Base-by-base conservation (phyloP, 2,888 invertebrate genomes). In the Caenorhabditis wallacei region DNA sequence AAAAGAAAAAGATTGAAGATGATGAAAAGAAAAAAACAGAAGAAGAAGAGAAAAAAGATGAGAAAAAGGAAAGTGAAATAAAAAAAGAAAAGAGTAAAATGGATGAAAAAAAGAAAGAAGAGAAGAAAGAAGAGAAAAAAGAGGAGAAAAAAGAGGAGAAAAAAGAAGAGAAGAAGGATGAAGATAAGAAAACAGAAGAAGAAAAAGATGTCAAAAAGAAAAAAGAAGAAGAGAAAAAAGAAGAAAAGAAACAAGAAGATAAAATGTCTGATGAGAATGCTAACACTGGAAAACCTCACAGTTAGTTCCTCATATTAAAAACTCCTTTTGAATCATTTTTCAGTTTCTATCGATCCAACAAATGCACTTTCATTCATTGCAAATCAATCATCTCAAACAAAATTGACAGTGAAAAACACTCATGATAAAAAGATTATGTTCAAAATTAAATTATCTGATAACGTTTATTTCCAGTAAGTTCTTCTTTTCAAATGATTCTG, bases 381-480 rank as follows among this genome's bases (percentile, higher is more conserved):
- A 11, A 30, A 63, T 30, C 46, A 46, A 30, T 30, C 46, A 16
- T 26, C 51, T 13, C 75, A 75, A 37, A 26, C 54, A 7, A 75
- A 66, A 57, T 13, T 75, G 1, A 57, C 57, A 22, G 16, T 75
- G 13, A 75, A 64, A 30, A 75, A 56, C 20, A 66, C 30, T 56
- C 75, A 75, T 46, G 63, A 64, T 37, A 56, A 66, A 43, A 75
- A 66, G 37, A 56, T 75, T 10, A 75, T 75, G 75, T 75, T 66
- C 75, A 78, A 78, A 20, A 61, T 71, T 24, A 79, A 79, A 11
- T 18, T 70, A 7, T 70, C 72, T 13, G 72, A 72, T 43, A 72
- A 72, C 30, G 63, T 40, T 16, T 37, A 26, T 13, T 63, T 63
- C 43, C 72, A 63, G 72, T 72, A 16, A 63, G 72, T 61, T 30